Conservation (phyloP, 2,797 vertebrate genomes). For the Falco cherrug region DNA sequence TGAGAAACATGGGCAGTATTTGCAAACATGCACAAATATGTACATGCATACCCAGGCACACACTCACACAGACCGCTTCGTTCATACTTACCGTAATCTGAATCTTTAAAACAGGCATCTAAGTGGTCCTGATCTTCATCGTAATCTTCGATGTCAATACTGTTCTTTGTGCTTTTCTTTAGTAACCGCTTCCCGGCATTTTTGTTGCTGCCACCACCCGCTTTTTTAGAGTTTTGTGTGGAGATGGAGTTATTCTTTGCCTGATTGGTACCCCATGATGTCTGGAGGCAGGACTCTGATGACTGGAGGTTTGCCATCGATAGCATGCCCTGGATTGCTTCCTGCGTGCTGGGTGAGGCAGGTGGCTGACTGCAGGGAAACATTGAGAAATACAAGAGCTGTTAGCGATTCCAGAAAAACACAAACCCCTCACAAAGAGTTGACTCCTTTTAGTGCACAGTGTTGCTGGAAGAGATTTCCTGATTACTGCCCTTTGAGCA, state of each 20-base stretch:
- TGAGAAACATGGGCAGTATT: background rate
- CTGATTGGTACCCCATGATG: conserved; percentile 88
- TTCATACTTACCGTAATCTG: conserved; percentile 88
- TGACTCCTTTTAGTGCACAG: background rate
- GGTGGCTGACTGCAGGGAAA: conserved; percentile 90
- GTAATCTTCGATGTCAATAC: conserved; percentile 87
- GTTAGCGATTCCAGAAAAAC: background rate
- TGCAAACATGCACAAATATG: background rate
- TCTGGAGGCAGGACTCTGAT: conserved; percentile 92
- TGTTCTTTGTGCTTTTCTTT: conserved; percentile 91
- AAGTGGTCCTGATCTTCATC: conserved; percentile 97
- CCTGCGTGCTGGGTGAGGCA: conserved; percentile 98
- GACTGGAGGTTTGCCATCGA: conserved; percentile 99
- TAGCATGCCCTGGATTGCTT: conserved; percentile 99
- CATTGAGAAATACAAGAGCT: background rate
- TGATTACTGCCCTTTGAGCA: background rate
- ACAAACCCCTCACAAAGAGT: background rate
- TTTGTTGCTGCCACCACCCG: conserved; percentile 78
- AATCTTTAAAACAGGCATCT: conserved; percentile 98
- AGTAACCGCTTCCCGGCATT: conserved; percentile 84
- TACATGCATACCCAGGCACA: background rate
- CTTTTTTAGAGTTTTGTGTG: conserved; percentile 83
- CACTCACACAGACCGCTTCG: background rate
- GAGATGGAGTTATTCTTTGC: conserved; percentile 86
- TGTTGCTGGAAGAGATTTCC: background rate